These are phyloP conservation scores for Lota lota DNA, from an alignment of 2,113 vertebrate genomes.

Conservation along the genomic window DNA sequence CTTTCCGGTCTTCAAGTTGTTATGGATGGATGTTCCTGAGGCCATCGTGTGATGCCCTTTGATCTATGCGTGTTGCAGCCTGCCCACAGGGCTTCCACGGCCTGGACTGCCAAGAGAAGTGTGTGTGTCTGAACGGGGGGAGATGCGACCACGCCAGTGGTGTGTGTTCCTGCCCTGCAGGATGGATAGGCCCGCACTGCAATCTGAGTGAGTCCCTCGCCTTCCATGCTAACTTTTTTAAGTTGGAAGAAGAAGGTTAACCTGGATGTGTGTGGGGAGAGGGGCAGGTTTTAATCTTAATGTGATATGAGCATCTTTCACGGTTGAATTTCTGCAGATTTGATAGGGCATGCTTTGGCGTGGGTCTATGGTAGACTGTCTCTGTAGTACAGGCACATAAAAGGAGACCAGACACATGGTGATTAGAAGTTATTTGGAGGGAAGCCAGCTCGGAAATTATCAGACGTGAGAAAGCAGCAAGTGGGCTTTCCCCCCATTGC, in stretches of 20 bases:
- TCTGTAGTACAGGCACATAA: neutral
- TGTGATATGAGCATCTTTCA: too few species aligned
- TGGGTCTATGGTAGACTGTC: too few species aligned
- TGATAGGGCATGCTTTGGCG: too few species aligned
- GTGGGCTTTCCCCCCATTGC: slow-evolving; percentile 26
- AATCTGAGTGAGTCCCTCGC: slow-evolving; percentile 72
- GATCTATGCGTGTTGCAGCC: slow-evolving; percentile 62
- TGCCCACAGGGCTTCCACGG: slow-evolving; percentile 91
- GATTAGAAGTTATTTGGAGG: slow-evolving; percentile 35
- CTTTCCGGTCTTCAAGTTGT: too few species aligned
- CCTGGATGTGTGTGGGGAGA: neutral
- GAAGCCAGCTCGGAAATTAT: slow-evolving; percentile 15
- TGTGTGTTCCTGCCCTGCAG: slow-evolving; percentile 76
- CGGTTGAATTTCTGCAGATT: too few species aligned
- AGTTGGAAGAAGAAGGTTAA: too few species aligned
- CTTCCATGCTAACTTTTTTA: neutral
- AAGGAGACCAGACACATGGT: neutral
- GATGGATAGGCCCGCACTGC: slow-evolving; percentile 81
- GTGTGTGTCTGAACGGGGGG: slow-evolving; percentile 79
- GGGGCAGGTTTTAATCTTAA: neutral
- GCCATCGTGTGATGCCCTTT: too few species aligned
- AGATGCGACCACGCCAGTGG: slow-evolving; percentile 75
- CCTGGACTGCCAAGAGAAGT: slow-evolving; percentile 81
- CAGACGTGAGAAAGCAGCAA: slow-evolving; percentile 44
- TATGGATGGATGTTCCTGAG: too few species aligned